Evolutionary conservation across 2,888 invertebrate genomes (phyloP).

Genomic region (Mesorhabditis belari): DNA sequence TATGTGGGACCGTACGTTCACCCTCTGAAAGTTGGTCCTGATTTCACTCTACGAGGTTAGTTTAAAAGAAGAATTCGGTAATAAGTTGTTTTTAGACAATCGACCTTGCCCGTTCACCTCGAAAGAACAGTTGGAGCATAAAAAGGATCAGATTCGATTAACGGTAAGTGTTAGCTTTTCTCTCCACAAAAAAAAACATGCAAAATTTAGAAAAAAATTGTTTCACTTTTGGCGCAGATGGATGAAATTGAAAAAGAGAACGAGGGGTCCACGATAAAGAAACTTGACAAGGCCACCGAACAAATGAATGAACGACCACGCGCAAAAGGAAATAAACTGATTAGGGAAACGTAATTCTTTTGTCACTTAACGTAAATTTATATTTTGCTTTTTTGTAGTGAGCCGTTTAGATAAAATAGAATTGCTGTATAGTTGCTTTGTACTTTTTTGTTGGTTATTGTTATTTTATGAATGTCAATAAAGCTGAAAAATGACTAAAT

Average conservation of each 20-base stretch:
- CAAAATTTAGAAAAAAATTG: slow-evolving; percentile 39
- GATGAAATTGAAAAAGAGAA: slow-evolving; percentile 27
- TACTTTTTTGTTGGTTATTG: no score
- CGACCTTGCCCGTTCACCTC: slow-evolving; percentile 36
- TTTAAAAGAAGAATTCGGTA: background rate
- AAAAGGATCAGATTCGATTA: slow-evolving; percentile 45
- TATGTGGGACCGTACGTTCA: slow-evolving; percentile 40
- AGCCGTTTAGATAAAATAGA: no score
- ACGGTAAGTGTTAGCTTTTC: slow-evolving; percentile 22
- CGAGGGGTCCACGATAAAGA: no score
- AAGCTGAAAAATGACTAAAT: no score
- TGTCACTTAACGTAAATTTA: no score
- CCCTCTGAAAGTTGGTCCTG: slow-evolving; percentile 42
- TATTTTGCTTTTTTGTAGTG: no score
- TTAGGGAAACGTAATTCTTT: no score
- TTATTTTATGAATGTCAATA: no score
- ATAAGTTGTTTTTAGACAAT: slow-evolving; percentile 21
- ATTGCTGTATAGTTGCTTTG: no score
- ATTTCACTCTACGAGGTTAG: slow-evolving; percentile 41
- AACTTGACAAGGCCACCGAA: no score
- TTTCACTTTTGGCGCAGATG: slow-evolving; percentile 35
- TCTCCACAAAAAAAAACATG: background rate
- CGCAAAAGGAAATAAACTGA: no score
- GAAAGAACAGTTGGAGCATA: slow-evolving; percentile 30
- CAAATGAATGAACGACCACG: no score